Evolutionary conservation across 2,797 vertebrate genomes (phyloP).

Genomic region (Echeneis naucrates): DNA sequence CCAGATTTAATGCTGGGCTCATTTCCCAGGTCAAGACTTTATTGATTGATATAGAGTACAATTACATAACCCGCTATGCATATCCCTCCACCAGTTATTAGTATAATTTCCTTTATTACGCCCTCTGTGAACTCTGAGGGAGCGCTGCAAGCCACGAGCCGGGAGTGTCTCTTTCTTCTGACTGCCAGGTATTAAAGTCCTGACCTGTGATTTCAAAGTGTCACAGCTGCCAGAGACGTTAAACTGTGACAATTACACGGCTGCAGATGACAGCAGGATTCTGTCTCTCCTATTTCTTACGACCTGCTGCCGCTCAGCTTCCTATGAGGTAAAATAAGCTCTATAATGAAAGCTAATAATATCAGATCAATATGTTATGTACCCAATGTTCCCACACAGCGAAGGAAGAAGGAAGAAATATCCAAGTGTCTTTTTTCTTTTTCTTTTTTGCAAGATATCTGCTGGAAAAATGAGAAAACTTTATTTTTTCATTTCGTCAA

Average conservation of each 20-base stretch:
- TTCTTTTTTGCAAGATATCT: conserved; percentile 13
- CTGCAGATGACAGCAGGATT: conserved; percentile 47
- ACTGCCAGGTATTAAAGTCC: conserved; percentile 48
- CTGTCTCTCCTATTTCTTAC: conserved; percentile 24
- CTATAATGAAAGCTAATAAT: conserved; percentile 42
- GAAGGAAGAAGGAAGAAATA: not conserved
- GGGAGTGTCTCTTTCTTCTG: conserved; percentile 22
- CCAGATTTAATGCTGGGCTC: conserved; percentile 59
- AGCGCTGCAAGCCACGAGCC: conserved; percentile 22
- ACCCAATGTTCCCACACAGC: conserved; percentile 26
- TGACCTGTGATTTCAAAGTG: conserved; percentile 64
- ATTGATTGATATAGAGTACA: conserved; percentile 77
- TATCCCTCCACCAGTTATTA: conserved; percentile 64
- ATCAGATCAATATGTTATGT: conserved; percentile 48
- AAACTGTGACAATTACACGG: conserved; percentile 52
- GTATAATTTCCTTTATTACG: conserved; percentile 71
- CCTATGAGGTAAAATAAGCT: conserved; percentile 10
- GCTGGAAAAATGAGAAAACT: conserved; percentile 6
- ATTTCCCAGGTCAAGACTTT: conserved; percentile 75
- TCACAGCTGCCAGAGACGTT: conserved; percentile 59
- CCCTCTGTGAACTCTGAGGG: conserved; percentile 66
- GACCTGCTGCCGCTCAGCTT: conserved; percentile 5
- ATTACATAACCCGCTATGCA: conserved; percentile 74
- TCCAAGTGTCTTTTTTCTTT: not conserved
- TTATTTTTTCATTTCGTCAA: not conserved